Base-by-base conservation (phyloP, 2,113 vertebrate genomes). In the Chaetorhynchus papuensis region DNA sequence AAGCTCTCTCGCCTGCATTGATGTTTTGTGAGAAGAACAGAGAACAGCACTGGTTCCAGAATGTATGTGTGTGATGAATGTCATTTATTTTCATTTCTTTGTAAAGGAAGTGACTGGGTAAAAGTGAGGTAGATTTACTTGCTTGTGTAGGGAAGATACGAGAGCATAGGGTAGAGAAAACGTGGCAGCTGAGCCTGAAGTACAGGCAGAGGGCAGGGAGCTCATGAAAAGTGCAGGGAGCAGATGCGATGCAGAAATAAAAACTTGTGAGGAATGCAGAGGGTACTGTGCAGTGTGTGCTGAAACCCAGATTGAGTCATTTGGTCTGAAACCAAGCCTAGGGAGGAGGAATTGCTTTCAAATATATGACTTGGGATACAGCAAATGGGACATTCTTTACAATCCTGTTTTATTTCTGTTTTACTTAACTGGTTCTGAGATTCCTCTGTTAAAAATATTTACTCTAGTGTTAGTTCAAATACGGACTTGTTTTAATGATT, bases 81-180 rank as follows among this genome's bases (percentile, higher is more conserved):
- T n/a, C 6, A 74, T 92, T 94, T 94, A 54, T 87, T 95, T 81
- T 87, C 7, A 22, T 89, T 87, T 89, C 64, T 81, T 84, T 89
- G 11, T 78, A 59, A 82, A 63, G 33, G 15, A 47, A 70, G 15
- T 70, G 79, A 86, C 26, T 54, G 13, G 5, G 21, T 57, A 28
- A 68, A 60, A 86, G 41, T 33, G 59, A 90, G 37, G 35, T 57
- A 64, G 39, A 41, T 83, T 79, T 86, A 33, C 86, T 69, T 93
- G 27, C 44, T 77, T 41, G 5, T 50, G 15, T 50, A 76, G 12
- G 15, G 23, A 35, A 64, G 50, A 60, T 76, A 45, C 15, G 14
- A 57, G 61, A 72, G n/a, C 41, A 91, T 42, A 77, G 35, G 78
- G 39, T 11, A 64, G 56, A 31, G 13, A 82, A 5, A 1, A 1